Conservation (phyloP, 2,797 vertebrate species). For the Buceros bicornis region DNA sequence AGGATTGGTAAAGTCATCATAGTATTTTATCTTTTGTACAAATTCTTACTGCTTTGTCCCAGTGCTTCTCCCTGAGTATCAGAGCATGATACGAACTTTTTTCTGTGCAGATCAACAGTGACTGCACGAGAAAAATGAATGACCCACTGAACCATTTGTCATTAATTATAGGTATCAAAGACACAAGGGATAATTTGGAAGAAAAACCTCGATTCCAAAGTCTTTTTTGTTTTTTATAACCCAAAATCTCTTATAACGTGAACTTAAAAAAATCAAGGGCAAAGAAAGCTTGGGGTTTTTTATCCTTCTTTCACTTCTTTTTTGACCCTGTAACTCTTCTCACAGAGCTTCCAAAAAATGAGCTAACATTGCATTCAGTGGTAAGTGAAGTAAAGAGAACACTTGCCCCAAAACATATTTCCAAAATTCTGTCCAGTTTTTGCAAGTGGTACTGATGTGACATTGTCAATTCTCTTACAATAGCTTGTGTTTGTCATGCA, state of each 20-base stretch:
- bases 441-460: not conserved
- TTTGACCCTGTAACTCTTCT: not conserved
- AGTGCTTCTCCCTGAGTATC: not conserved
- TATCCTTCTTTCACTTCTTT: not conserved
- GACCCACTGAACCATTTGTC: not conserved
- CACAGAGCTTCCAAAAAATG: not conserved
- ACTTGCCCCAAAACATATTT: not conserved
- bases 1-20: not conserved
- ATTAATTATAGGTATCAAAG: not conserved
- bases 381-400: not conserved
- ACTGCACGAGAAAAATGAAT: not conserved
- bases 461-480: not conserved
- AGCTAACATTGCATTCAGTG: not conserved
- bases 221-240: not conserved
- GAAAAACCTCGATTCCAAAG: not conserved
- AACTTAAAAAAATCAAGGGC: not conserved
- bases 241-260: not conserved
- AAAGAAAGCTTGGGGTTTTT: not conserved
- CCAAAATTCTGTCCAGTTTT: not conserved
- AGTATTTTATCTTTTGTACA: not conserved
- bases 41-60: not conserved
- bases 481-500: not conserved
- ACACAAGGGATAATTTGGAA: not conserved
- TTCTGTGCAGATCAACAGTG: not conserved
- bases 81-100: not conserved